Evolutionary conservation across 2,888 invertebrate genomes (phyloP), one percentile per base, ranked within the genome.

Genomic region (Drosophila bunnanda): DNA sequence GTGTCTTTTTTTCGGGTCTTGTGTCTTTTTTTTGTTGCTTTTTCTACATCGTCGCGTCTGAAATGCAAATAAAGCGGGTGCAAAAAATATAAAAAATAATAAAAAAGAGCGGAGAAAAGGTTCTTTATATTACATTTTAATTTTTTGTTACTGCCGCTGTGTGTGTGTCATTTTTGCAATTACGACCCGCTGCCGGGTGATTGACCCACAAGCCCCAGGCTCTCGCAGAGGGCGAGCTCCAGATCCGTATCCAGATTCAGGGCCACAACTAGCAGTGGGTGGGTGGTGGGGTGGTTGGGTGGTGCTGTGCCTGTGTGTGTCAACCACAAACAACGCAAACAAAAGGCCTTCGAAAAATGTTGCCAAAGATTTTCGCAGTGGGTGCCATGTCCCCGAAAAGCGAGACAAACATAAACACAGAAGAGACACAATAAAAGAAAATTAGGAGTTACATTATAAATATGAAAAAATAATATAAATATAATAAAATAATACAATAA

Each of bases 121-220:
- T 74, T 72, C 50, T 72, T 62, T 71, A 68, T 56, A 68, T 67
- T 67, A 70, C 70, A 59, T 69, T 69, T 43, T n/a, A 38, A 57
- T 44, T 66, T 60, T 36, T 57, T 65, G 72, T 57, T 70, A 48
- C 50, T 15, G 43, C 36, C 17, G 12, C n/a, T 38, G 17, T 36
- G 39, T 52, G 60, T 64, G 62, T 52, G 34, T 66, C 52, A 36
- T 32, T 38, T 50, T 67, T 36, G 71, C 69, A 60, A 80, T 76
- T 66, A 74, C 80, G 83, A 83, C 84, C 83, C 78, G 79, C 72
- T 44, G 70, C 30, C 57, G 66, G 82, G 85, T 82, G 82, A 87
- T 84, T 82, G 82, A 82, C 82, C 88, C 82, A 34, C 34, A 73
- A 79, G 70, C 75, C 75, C 50, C 61, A 38, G 32, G 30, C 46